These are phyloP conservation scores for Hemicordylus capensis DNA, from an alignment of 2,113 vertebrate genomes.

Conservation along the genomic window DNA sequence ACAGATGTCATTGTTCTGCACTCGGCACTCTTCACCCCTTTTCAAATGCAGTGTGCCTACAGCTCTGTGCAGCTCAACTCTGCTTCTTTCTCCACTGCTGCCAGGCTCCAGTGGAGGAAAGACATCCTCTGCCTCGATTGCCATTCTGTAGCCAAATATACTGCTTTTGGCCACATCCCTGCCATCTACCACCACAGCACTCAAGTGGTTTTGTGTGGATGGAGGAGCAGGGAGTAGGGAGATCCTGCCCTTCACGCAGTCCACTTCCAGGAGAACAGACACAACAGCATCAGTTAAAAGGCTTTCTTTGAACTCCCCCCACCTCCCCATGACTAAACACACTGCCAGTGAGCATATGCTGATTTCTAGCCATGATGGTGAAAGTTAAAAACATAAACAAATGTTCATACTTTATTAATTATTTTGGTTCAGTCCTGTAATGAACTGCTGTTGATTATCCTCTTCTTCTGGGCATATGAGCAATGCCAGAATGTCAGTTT, in stretches of 20 bases:
- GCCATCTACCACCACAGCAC: background rate
- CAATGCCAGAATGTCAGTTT: conserved; percentile 75
- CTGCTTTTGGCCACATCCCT: too few species aligned
- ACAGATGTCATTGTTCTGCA: background rate
- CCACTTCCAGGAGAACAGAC: background rate
- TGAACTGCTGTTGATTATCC: conserved; percentile 76
- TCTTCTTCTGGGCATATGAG: conserved; percentile 73
- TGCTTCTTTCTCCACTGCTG: background rate
- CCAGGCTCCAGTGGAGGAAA: background rate
- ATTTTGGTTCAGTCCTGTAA: conserved; percentile 64
- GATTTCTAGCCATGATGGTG: conserved; percentile 1
- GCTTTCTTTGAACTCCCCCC: background rate
- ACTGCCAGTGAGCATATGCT: background rate
- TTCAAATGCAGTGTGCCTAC: background rate
- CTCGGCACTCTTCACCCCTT: too few species aligned
- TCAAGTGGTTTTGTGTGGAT: background rate
- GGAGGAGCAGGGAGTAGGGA: background rate
- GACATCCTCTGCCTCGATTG: background rate
- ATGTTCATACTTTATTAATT: conserved; percentile 67
- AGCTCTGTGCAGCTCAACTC: background rate
- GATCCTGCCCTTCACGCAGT: too few species aligned
- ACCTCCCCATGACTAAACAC: background rate
- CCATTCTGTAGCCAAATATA: background rate
- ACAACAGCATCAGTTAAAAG: background rate
- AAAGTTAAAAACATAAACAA: conserved; percentile 41